These are phyloP conservation scores for Uria lomvia DNA, from an alignment of 2,113 vertebrate genomes.

Conservation along the genomic window DNA sequence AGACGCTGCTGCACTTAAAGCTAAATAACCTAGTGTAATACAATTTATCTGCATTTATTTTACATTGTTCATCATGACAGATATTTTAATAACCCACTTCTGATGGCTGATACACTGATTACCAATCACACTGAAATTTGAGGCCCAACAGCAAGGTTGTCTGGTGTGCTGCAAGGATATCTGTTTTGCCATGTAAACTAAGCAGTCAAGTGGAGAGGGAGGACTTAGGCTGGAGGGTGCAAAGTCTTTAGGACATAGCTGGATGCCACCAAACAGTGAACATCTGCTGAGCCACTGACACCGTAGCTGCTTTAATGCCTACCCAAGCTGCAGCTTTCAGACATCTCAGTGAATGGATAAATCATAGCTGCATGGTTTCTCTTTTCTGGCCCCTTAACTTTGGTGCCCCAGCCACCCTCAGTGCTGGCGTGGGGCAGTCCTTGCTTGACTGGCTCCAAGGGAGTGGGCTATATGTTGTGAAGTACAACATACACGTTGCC, in stretches of 20 bases:
- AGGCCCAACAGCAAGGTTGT: not conserved
- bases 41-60: constrained; percentile 35
- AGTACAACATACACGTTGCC: not conserved
- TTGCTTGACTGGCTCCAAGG: not conserved
- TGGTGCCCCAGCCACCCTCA: not conserved
- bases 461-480: not conserved
- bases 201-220: not conserved
- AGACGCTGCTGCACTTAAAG: constrained; percentile 35
- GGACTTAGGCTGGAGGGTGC: not conserved
- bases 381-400: not conserved
- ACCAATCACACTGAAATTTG: constrained; percentile 10
- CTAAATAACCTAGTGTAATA: constrained; percentile 55
- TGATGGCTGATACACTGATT: constrained; percentile 34
- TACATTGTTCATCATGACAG: constrained; percentile 14
- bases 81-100: constrained; percentile 43
- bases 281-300: not conserved
- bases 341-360: not conserved
- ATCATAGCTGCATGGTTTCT: not conserved
- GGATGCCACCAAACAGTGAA: not conserved
- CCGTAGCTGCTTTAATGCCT: not conserved
- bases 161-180: not conserved
- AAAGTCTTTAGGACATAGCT: not conserved
- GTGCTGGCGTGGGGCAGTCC: not conserved
- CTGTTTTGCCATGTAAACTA: not conserved
- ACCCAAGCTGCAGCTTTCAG: not conserved